Conservation (phyloP, 2,888 invertebrate species). For the Escarpia spicata region DNA sequence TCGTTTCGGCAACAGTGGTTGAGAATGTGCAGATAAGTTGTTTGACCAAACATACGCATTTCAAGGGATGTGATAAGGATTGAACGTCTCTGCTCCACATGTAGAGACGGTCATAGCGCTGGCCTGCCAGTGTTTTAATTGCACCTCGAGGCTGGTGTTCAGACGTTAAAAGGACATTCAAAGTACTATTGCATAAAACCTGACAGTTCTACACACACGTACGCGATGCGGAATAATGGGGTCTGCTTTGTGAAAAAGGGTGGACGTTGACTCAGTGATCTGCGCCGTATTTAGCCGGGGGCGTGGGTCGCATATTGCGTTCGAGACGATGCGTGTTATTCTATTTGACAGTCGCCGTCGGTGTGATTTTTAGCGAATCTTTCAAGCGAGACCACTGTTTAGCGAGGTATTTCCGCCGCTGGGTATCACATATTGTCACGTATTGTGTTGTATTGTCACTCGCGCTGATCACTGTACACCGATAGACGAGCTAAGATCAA, state of each 20-base stretch:
- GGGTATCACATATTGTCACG: background rate
- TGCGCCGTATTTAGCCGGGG: background rate
- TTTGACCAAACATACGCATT: background rate
- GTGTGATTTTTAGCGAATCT: background rate
- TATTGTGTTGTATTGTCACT: background rate
- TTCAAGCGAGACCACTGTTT: background rate
- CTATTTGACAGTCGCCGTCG: slow-evolving; percentile 9
- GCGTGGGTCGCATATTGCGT: background rate
- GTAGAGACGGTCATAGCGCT: background rate
- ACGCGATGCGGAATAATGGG: background rate
- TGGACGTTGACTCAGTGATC: background rate
- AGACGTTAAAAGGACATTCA: background rate
- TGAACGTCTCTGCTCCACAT: background rate
- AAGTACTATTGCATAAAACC: background rate
- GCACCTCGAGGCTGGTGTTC: background rate
- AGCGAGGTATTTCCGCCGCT: background rate
- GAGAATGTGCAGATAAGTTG: background rate
- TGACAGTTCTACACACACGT: background rate
- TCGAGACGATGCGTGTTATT: background rate
- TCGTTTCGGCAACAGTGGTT: no score
- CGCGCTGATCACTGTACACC: background rate
- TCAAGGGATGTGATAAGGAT: background rate
- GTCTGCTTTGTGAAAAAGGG: background rate
- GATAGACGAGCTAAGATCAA: background rate
- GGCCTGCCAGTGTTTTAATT: background rate